Conservation (phyloP, 2,888 invertebrate genomes). For the Pimpla rufipes region DNA sequence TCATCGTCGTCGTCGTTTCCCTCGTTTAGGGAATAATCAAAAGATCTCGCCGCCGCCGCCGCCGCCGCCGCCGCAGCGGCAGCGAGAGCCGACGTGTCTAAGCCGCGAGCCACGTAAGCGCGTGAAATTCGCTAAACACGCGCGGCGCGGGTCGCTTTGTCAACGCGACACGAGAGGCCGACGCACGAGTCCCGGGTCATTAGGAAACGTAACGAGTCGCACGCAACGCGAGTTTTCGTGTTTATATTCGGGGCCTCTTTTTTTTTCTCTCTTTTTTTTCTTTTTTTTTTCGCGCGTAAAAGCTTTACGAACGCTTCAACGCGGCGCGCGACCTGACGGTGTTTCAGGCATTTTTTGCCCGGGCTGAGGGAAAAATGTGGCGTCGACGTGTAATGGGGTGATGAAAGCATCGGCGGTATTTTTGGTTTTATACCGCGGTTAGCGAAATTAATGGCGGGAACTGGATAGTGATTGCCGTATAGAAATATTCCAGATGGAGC, state of each 20-base stretch:
- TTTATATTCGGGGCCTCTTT: background rate
- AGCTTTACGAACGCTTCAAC: background rate
- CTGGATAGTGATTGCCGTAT: no score
- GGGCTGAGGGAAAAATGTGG: no score
- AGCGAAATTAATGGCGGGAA: no score
- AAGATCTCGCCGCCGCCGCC: conserved; percentile 28
- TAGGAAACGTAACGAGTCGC: background rate
- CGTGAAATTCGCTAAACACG: conserved; percentile 17
- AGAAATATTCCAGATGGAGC: no score
- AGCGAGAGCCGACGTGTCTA: no score
- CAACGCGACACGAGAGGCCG: background rate
- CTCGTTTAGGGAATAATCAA: conserved; percentile 63
- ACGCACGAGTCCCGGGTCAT: background rate
- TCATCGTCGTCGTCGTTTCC: conserved; percentile 36
- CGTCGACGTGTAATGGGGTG: no score
- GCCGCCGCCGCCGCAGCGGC: conserved; percentile 11
- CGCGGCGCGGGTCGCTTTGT: background rate
- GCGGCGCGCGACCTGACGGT: no score
- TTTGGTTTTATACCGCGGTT: no score
- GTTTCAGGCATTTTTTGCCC: no score
- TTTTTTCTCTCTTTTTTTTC: background rate
- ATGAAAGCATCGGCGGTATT: no score
- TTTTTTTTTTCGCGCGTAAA: background rate
- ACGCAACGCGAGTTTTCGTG: background rate
- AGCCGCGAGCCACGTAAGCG: background rate